Base-by-base conservation (phyloP, 2,888 invertebrate genomes). In the Orthosia cruda region DNA sequence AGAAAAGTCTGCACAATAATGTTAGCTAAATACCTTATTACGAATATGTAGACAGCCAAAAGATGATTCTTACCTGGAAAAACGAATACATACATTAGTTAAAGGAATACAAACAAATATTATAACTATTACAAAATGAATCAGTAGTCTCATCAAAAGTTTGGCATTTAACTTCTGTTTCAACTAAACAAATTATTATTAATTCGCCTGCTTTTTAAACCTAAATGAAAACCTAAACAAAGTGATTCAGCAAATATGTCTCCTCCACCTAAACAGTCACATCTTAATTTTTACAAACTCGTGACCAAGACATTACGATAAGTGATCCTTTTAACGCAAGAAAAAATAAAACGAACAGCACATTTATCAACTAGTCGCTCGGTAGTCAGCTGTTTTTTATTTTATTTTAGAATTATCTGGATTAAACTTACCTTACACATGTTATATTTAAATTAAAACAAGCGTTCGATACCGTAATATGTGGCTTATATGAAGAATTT, bases 291-390 rank as follows among this genome's bases (percentile, higher is more conserved):
- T 82, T 82, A 81, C 82, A 71, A 76, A 76, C 65, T 82, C 82
- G 82, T 82, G 82, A 82, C 82, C 76, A 40, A 71, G 71, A 69
- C 82, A 82, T 82, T 82, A 84, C 82, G 81, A 82, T 82, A 84
- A 82, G 76, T 82, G 85, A 74, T 81, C 80, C 85, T 82, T 82
- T 84, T 81, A 76, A 76, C 71, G 57, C 68, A 82, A 84, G 71
- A 76, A 81, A 83, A 82, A 82, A 82, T 82, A 81, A 82, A 82
- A 81, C 9, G 71, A 62, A 52, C 81, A 66, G 62, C 71, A 84
- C 81, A 82, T 82, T 84, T 82, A 82, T 82, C 85, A 84, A 84
- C 76, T 82, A 82, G 82, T 84, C 71, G 71, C 71, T 84, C 81
- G 85, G 82, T 81, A 81, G 71, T 81, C 76, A 71, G 65, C 40